phyloP scores from a whole-genome alignment of 2,113 vertebrate species.

The Nothoprocta pentlandii region DNA sequence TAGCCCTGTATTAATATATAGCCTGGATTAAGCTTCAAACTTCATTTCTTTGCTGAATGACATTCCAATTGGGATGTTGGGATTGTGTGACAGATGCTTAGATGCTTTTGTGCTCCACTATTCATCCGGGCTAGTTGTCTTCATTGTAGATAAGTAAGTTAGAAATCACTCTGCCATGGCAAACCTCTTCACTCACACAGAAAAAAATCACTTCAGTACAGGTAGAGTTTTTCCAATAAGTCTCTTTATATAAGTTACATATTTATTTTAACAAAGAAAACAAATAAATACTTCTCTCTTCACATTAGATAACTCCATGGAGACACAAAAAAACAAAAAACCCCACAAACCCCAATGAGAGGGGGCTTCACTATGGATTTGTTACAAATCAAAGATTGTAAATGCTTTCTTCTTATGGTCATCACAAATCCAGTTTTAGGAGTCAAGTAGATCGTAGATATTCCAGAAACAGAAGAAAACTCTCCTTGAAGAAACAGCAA shows the following conservation, averaged over 20 bases:
- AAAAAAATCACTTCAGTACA: neutral
- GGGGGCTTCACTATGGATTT: neutral
- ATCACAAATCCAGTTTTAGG: too few relatives aligned
- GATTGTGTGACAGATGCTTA: neutral
- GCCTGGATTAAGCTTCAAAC: neutral
- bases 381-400: neutral
- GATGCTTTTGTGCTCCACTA: neutral
- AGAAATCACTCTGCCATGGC: neutral
- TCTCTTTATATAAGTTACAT: constrained; percentile 34
- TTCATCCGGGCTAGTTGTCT: neutral
- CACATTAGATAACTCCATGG: neutral
- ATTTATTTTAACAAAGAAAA: constrained; percentile 19
- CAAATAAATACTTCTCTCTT: constrained; percentile 62
- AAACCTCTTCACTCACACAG: neutral
- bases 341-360: neutral
- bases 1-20: neutral
- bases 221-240: neutral
- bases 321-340: neutral
- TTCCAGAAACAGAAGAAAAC: neutral
- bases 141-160: neutral
- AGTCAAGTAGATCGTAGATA: neutral
- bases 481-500: neutral
- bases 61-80: neutral
- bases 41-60: neutral
- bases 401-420: too few relatives aligned